phyloP scores from a whole-genome alignment of 2,113 vertebrate genomes.

The Gambusia holbrooki region DNA sequence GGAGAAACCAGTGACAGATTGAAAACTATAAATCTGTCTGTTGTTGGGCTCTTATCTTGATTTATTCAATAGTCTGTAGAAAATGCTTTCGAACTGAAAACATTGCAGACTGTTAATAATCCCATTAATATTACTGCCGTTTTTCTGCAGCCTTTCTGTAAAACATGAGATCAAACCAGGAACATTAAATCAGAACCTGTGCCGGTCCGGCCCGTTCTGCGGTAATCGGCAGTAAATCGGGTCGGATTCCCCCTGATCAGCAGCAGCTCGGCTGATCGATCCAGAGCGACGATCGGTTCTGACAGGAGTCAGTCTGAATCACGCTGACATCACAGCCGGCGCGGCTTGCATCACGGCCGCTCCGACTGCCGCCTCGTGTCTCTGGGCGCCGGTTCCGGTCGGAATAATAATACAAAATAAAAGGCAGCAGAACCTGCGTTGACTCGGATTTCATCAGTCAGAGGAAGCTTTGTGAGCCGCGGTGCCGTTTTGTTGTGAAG shows the following conservation, averaged over 20 bases:
- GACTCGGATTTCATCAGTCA: constrained; percentile 33
- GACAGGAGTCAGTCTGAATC: constrained; percentile 61
- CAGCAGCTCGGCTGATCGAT: constrained; percentile 57
- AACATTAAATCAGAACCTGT: neutral
- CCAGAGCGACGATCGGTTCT: constrained; percentile 5
- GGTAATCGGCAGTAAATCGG: neutral
- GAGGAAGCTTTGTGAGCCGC: neutral
- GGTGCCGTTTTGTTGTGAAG: neutral
- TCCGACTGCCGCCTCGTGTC: constrained; percentile 4
- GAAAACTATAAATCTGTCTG: no score
- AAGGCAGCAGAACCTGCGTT: neutral
- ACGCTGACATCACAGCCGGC: constrained; percentile 23
- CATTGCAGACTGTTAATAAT: no score
- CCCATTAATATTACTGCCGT: no score
- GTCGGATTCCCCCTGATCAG: constrained; percentile 54
- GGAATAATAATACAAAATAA: constrained; percentile 1
- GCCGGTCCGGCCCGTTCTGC: neutral
- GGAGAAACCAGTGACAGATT: no score
- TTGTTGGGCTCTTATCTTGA: no score
- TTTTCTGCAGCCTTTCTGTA: no score
- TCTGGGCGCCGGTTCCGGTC: constrained; percentile 15
- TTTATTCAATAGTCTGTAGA: no score
- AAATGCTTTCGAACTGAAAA: no score
- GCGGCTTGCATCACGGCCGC: constrained; percentile 61
- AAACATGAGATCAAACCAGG: neutral